Base-by-base conservation (phyloP, 2,888 invertebrate species). In the Tipula helvola region DNA sequence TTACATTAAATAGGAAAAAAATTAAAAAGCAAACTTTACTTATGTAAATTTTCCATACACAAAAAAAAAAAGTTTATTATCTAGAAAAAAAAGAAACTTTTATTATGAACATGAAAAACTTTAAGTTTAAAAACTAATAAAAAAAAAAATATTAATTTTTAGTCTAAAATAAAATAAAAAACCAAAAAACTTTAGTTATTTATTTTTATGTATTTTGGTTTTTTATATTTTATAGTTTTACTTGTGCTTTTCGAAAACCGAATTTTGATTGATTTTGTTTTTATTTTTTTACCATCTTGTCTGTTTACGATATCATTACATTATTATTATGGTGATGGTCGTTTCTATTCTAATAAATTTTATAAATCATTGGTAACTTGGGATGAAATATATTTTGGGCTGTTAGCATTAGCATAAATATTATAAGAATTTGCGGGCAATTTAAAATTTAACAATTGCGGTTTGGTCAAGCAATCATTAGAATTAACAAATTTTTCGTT, bases 51-150 rank as follows among this genome's bases (percentile, higher is more conserved):
- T 71, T 28, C 28, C 71, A 71, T 10, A 28, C 12, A 71, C 12
- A 71, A 0, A 71, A 28, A 28, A 71, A 71, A 71, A 52, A 71
- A 71, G 71, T 71, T 71, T 71, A 71, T 71, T 71, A 71, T 71
- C 71, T 71, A 71, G 18, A 71, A 28, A 57, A 57, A 57, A 57
- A 57, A 10, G 71, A 71, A 71, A 71, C 71, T 71, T 71, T 71
- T 71, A 28, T 71, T 71, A 71, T 71, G 71, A 71, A 71, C 71
- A 71, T 71, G 71, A 57, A 71, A n/a, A 71, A 71, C 13, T 71
- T 71, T 71, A 71, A 71, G 71, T 71, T 71, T 71, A 71, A 71
- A 71, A 71, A 71, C 71, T 71, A 71, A 71, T 71, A 71, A 71
- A 71, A 71, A 71, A 28, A 57, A 71, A 71, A 71, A 2, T 71